Evolutionary conservation across 2,113 vertebrate genomes (phyloP).

Genomic region (Gnathonemus longibarbis): DNA sequence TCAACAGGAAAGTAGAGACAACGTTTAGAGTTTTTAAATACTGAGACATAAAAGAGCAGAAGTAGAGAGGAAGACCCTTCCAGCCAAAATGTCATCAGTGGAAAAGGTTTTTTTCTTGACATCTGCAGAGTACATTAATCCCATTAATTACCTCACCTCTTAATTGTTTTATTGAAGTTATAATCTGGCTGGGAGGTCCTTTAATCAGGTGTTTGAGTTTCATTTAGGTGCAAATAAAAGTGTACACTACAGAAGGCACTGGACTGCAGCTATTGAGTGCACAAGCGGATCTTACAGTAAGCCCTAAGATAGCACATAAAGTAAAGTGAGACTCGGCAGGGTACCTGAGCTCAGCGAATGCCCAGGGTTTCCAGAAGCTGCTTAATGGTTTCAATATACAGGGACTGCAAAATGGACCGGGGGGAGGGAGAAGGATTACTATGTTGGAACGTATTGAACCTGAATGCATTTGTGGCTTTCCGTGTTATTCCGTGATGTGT

Average conservation of each 20-base stretch:
- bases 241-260: not conserved
- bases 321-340: not conserved
- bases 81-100: not conserved
- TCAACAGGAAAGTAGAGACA: not conserved
- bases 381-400: not conserved
- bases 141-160: not conserved
- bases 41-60: not conserved
- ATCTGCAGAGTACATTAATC: not conserved
- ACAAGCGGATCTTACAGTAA: not conserved
- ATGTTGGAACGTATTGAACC: not conserved
- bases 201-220: not conserved
- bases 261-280: not conserved
- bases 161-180: not conserved
- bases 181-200: not conserved
- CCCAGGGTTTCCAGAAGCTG: not conserved
- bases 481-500: not conserved
- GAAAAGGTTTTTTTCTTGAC: not conserved
- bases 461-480: slow-evolving; percentile 17
- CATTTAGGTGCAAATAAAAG: not conserved
- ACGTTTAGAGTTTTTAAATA: not conserved
- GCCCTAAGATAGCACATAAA: not conserved
- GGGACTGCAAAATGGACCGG: not conserved
- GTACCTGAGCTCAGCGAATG: not conserved
- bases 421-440: not conserved
- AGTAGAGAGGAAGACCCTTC: not conserved